Evolutionary conservation across 2,888 invertebrate genomes (phyloP).

Genomic region (Automeris io): DNA sequence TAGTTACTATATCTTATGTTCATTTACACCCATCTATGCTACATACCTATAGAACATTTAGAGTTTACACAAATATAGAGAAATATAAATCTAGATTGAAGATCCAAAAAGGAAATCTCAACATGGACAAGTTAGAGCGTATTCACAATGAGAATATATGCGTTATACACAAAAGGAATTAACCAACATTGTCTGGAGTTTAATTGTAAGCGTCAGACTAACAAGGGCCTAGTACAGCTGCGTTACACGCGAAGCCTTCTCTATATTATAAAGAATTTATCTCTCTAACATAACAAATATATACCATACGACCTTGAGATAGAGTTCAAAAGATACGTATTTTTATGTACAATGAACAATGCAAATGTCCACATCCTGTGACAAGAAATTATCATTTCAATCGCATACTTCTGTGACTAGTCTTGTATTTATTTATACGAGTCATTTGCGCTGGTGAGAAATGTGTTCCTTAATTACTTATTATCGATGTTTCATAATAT

Average conservation of each 20-base stretch:
- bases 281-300: constrained; percentile 9
- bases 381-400: constrained; percentile 38
- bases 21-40: no score
- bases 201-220: constrained; percentile 28
- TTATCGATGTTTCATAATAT: no score
- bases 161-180: constrained; percentile 40
- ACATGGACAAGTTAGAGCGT: no score
- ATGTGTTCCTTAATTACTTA: no score
- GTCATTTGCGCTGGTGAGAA: no score
- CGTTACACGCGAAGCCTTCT: constrained; percentile 7
- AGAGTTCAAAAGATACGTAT: constrained; percentile 11
- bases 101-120: no score
- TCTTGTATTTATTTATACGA: neutral
- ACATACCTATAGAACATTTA: no score
- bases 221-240: constrained; percentile 14
- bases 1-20: no score
- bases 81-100: no score
- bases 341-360: constrained; percentile 14
- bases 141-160: no score
- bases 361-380: constrained; percentile 33
- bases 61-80: no score
- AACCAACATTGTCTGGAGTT: constrained; percentile 45
- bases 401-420: constrained; percentile 27
- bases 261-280: constrained; percentile 10
- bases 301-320: constrained; percentile 11